A percentile compares a stretch with the other conserved stretches of the same genome.
Evolutionary conservation across 1,140 invertebrate genomes (phyloP).

Genomic region (Pogonus chalceus): DNA sequence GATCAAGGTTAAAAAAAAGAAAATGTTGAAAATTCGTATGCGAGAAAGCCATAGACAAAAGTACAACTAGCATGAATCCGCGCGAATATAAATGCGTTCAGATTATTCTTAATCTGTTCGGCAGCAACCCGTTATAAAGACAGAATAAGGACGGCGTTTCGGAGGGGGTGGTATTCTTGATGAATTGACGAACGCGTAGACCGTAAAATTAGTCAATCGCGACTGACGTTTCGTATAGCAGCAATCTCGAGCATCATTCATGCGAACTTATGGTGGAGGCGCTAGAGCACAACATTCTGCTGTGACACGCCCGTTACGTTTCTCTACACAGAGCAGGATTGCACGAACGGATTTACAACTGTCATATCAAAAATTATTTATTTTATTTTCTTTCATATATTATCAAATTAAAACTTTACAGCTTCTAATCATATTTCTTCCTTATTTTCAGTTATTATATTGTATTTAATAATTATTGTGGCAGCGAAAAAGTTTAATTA

Average conservation of each 20-base stretch:
- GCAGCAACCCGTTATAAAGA: constrained; percentile 6
- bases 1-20: too few relatives aligned
- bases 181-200: constrained; percentile 17
- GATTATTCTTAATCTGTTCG: constrained; percentile 15
- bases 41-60: constrained; percentile 9
- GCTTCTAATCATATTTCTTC: too few relatives aligned
- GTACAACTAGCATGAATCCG: constrained; percentile 5
- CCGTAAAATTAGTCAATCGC: constrained; percentile 17
- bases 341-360: too few relatives aligned
- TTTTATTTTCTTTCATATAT: too few relatives aligned
- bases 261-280: constrained; percentile 1
- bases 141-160: constrained; percentile 2
- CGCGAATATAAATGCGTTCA: constrained; percentile 12
- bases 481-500: too few relatives aligned
- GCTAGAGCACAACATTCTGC: background rate
- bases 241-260: constrained; percentile 8
- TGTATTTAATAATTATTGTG: too few relatives aligned
- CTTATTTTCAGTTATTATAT: too few relatives aligned
- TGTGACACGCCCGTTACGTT: background rate
- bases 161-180: constrained; percentile 8
- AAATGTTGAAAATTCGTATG: too few relatives aligned
- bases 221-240: constrained; percentile 8
- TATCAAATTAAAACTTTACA: too few relatives aligned
- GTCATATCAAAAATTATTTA: too few relatives aligned
- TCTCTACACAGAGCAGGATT: too few relatives aligned